Percentiles rank a stretch among this genome's conserved stretches.
phyloP scores from a whole-genome alignment of 1,140 invertebrate species.

The Onthophagus taurus region DNA sequence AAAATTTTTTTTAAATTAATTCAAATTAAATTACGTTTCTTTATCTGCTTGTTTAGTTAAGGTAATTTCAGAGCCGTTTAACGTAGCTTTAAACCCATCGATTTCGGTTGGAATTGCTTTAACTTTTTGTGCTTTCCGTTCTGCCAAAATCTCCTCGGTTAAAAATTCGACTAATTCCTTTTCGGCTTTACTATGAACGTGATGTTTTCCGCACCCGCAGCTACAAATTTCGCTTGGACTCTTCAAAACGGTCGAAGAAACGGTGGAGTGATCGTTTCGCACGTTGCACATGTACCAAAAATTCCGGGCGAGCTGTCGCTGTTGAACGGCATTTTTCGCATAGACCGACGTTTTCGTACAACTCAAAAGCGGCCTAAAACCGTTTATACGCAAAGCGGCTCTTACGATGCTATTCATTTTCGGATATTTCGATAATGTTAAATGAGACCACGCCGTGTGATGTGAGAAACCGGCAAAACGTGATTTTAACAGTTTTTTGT shows the following conservation, averaged over 20 bases:
- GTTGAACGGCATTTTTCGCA: slow-evolving; percentile 35
- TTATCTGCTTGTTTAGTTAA: slow-evolving; percentile 60
- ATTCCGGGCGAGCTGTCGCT: slow-evolving; percentile 52
- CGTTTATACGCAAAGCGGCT: slow-evolving; percentile 44
- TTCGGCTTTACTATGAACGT: slow-evolving; percentile 66
- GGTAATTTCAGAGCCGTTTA: slow-evolving; percentile 68
- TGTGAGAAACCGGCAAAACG: too few relatives aligned
- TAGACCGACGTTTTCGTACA: slow-evolving; percentile 38
- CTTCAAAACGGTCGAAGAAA: slow-evolving; percentile 29
- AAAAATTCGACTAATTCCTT: slow-evolving; percentile 78
- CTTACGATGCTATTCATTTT: slow-evolving; percentile 62
- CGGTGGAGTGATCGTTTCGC: slow-evolving; percentile 25
- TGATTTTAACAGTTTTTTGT: too few relatives aligned
- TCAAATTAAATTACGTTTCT: slow-evolving; percentile 53
- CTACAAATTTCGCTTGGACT: slow-evolving; percentile 44
- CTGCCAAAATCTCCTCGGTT: slow-evolving; percentile 79
- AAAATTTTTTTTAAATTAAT: background rate
- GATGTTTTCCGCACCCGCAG: slow-evolving; percentile 50
- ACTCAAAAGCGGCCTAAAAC: slow-evolving; percentile 40
- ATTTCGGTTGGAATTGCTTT: slow-evolving; percentile 65
- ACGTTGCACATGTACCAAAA: slow-evolving; percentile 58
- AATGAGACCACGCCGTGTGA: too few relatives aligned
- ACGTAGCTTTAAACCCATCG: slow-evolving; percentile 66
- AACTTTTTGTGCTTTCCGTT: slow-evolving; percentile 69
- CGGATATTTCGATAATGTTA: too few relatives aligned